Evolutionary conservation across 2,888 invertebrate genomes (phyloP), one percentile per base, ranked within the genome.

Genomic region (Synergus japonicus): DNA sequence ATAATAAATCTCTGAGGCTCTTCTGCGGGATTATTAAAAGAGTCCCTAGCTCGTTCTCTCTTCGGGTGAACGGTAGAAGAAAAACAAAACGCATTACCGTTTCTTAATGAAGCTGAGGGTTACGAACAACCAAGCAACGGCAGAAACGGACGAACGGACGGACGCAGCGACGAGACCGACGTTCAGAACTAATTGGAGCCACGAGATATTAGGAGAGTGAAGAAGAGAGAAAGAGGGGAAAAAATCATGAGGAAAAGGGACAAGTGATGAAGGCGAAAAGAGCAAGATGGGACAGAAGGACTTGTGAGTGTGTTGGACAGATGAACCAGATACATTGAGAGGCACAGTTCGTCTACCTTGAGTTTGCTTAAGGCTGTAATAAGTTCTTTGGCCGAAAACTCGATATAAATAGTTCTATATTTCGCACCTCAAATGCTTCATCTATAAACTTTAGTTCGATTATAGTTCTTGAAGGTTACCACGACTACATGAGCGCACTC

Each of bases 101-200:
- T 92, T 91, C 91, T 92, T 92, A 92, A 92, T 92, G 92, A 92
- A 92, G 91, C 91, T 89, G 90, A 90, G 90, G 90, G 88, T 88
- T 89, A 87, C 88, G 88, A 87, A 88, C 84, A 79, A 84, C 83
- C 29, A 49, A 54, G 54, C 73, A 73, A 73, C 85, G 78, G 76
- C 69, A 78, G 78, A 82, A 84, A 81, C 60, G 79, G 64, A 85
- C 82, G 78, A 83, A 83, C 83, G 81, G 82, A 84, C 82, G 82
- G 83, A 83, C 83, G 79, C 82, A 85, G 84, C 83, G 81, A 81
- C 84, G 83, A 80, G 85, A 73, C 85, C 85, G 86, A 87, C 88
- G 88, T 89, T 90, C 87, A 88, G 88, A 91, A 91, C 92, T 92
- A 92, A 92, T 92, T 92, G 92, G 91, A 90, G 90, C 90, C 89